Evolutionary conservation across 2,888 invertebrate species (phyloP).

Genomic region (Conchocele bisecta): DNA sequence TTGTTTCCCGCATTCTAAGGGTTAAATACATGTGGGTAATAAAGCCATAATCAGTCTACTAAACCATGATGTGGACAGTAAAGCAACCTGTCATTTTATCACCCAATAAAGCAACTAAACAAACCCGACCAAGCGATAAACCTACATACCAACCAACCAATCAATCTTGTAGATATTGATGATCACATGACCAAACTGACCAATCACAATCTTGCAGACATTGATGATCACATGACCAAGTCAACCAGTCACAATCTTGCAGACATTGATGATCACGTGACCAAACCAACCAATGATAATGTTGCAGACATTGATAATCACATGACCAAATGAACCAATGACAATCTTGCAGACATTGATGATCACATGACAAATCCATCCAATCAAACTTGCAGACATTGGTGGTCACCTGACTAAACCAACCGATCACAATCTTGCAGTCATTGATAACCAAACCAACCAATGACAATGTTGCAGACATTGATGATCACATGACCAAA

Average conservation of each 20-base stretch:
- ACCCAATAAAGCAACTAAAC: too few relatives aligned
- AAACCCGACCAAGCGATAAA: too few relatives aligned
- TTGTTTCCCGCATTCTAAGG: too few relatives aligned
- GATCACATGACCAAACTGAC: neutral
- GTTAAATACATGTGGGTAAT: too few relatives aligned
- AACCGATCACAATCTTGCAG: slow-evolving; percentile 58
- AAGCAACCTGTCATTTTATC: too few relatives aligned
- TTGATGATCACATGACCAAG: slow-evolving; percentile 88
- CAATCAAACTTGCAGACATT: too few relatives aligned
- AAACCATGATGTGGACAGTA: too few relatives aligned
- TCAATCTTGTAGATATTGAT: too few relatives aligned
- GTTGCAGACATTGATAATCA: slow-evolving; percentile 86
- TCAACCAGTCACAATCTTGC: slow-evolving; percentile 66
- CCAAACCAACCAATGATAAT: slow-evolving; percentile 84
- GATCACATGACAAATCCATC: too few relatives aligned
- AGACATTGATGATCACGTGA: slow-evolving; percentile 87
- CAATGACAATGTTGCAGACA: slow-evolving; percentile 82
- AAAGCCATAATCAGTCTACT: too few relatives aligned
- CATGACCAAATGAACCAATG: slow-evolving; percentile 88
- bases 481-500: slow-evolving; percentile 88
- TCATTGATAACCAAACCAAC: slow-evolving; percentile 87
- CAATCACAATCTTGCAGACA: slow-evolving; percentile 80
- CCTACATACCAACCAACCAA: too few relatives aligned
- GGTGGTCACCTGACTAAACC: neutral
- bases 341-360: too few relatives aligned